Conservation (phyloP, 2,797 vertebrate species). For the Rhinoraja longicauda region DNA sequence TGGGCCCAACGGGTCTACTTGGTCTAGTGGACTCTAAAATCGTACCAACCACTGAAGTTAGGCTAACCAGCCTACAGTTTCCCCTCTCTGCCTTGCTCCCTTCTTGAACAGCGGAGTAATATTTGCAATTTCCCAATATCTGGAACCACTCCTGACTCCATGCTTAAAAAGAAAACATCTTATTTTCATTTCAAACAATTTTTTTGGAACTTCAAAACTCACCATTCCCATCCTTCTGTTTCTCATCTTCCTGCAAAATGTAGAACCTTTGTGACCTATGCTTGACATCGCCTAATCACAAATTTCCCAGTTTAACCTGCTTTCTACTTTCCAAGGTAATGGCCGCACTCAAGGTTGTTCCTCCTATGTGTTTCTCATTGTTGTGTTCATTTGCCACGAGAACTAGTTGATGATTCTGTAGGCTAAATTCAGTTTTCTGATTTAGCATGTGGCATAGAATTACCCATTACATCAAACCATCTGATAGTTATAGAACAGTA, state of each 20-base stretch:
- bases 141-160: no score
- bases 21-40: no score
- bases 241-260: not conserved
- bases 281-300: no score
- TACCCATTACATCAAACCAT: constrained; percentile 12
- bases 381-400: not conserved
- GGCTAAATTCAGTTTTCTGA: not conserved
- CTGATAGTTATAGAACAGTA: not conserved
- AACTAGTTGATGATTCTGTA: not conserved
- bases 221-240: not conserved
- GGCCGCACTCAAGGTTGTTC: not conserved
- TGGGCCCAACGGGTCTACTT: no score
- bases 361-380: no score
- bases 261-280: not conserved
- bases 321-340: not conserved
- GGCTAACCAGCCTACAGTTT: no score
- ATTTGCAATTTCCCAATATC: no score
- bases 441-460: not conserved
- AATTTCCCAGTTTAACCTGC: not conserved
- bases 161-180: not conserved
- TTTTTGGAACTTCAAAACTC: not conserved
- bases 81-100: no score
- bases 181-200: not conserved
- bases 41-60: no score
- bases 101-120: no score